Base-by-base conservation (phyloP, 2,113 vertebrate genomes). In the Rhegmatorhina hoffmannsi region DNA sequence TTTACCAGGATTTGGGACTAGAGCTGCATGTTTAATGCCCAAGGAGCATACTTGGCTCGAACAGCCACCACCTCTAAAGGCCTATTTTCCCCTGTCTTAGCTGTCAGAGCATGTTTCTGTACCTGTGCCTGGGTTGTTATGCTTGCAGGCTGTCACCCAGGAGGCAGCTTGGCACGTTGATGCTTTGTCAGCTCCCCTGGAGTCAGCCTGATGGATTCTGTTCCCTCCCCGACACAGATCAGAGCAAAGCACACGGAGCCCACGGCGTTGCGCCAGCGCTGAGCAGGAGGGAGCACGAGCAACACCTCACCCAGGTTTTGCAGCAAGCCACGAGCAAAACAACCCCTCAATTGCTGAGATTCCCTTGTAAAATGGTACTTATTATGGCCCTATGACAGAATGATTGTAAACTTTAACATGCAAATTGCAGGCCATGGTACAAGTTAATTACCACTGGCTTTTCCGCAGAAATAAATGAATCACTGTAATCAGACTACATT, bases 181-280 rank as follows among this genome's bases (percentile, higher is more conserved):
- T 90, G 73, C 8, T 3, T 92, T 96, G 94, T 70, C 84, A 89
- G 63, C 52, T 89, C 55, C 78, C 59, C 63, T 13, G 63, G 53
- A 86, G 82, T 79, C 79, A 56, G 1, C 16, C 59, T 76, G 82
- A 23, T 0, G 1, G 78, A 10, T 73, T 90, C 34, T 79, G 58
- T 11, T 63, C 87, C 56, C 40, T 19, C 34, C 47, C 77, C n/a
- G 38, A 7, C 2, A 14, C 31, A 17, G 75, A 68, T 72, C 87
- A 36, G 70, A 31, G 26, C 1, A 0, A 43, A 62, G 31, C 25
- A 18, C 44, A 0, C 1, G 0, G 9, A 70, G 43, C 44, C 0
- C 0, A 21, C 2, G 38, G 55, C 26, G 2, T 9, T 40, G 36
- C 6, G 13, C 49, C 15, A 25, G 25, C 50, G 26, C 25, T 26